A percentile compares a stretch with the other conserved stretches of the same genome.
Conservation (phyloP, 2,888 invertebrate species). For the Noctua comes region DNA sequence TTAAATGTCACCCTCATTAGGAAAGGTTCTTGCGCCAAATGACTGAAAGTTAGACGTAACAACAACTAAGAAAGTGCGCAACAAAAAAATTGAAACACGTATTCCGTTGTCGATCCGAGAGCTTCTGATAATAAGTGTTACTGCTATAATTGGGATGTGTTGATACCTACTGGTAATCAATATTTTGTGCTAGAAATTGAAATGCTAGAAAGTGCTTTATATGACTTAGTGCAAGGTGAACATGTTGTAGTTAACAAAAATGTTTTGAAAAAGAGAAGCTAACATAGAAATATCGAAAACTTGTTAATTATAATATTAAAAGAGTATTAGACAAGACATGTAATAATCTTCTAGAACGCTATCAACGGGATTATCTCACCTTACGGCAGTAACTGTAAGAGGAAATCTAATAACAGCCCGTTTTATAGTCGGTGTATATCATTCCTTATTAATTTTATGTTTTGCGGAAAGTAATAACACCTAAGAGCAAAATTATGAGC, state of each 20-base stretch:
- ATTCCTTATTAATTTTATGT: conserved; percentile 65
- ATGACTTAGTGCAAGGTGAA: neutral
- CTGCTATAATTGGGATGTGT: neutral
- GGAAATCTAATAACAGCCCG: conserved; percentile 63
- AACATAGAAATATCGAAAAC: neutral
- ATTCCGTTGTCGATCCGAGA: conserved; percentile 13
- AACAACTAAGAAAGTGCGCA: conserved; percentile 48
- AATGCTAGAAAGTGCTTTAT: neutral
- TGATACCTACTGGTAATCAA: too few species aligned
- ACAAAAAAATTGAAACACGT: conserved; percentile 48
- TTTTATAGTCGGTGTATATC: conserved; percentile 66
- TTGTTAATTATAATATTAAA: conserved; percentile 7
- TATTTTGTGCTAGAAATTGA: conserved; percentile 2
- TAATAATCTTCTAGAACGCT: conserved; percentile 40
- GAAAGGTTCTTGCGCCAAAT: conserved; percentile 64
- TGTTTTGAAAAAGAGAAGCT: neutral
- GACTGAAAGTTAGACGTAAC: conserved; percentile 40
- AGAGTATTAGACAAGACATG: conserved; percentile 22
- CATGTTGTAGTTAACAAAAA: neutral
- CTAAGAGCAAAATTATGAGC: conserved; percentile 51
- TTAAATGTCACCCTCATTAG: conserved; percentile 80
- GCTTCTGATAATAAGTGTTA: conserved; percentile 16
- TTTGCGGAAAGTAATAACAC: conserved; percentile 54
- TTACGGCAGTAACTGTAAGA: conserved; percentile 48
- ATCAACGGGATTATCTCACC: conserved; percentile 53